These are phyloP conservation scores for Brachypteracias leptosomus DNA, from an alignment of 2,113 vertebrate species.

Conservation along the genomic window DNA sequence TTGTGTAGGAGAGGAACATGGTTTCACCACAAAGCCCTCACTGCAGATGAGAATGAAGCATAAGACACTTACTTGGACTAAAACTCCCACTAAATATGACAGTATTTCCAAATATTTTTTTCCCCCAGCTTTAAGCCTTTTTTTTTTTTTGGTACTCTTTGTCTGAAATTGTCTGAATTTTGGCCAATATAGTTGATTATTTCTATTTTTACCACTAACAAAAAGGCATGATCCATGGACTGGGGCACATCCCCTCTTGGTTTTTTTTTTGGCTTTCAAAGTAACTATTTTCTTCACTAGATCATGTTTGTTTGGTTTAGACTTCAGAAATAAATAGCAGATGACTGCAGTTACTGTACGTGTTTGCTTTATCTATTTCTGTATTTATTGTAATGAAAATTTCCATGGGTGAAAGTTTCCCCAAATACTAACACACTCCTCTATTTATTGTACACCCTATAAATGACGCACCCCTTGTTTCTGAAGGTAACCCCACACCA, in stretches of 20 bases:
- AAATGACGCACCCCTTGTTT: not conserved
- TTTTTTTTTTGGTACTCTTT: not conserved
- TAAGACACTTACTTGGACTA: not conserved
- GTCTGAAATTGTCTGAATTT: not conserved
- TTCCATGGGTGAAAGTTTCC: not conserved
- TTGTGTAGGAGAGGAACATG: not conserved
- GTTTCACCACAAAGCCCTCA: not conserved
- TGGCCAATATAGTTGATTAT: not conserved
- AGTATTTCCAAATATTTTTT: not conserved
- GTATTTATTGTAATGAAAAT: not conserved
- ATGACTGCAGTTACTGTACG: slow-evolving; percentile 11
- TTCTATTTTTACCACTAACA: slow-evolving; percentile 25
- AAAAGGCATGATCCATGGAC: not conserved
- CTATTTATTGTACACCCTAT: not conserved
- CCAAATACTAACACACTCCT: not conserved
- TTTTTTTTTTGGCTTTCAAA: not conserved
- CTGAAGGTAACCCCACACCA: not conserved
- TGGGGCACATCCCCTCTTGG: not conserved
- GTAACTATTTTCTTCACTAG: slow-evolving; percentile 1
- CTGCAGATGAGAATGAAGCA: not conserved
- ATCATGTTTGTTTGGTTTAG: slow-evolving; percentile 38
- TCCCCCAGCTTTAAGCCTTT: not conserved
- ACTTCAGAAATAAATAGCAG: slow-evolving; percentile 52
- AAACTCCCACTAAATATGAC: slow-evolving; percentile 12
- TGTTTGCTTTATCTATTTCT: not conserved